Evolutionary conservation across 2,888 invertebrate genomes (phyloP).

Genomic region (Apamea monoglypha): DNA sequence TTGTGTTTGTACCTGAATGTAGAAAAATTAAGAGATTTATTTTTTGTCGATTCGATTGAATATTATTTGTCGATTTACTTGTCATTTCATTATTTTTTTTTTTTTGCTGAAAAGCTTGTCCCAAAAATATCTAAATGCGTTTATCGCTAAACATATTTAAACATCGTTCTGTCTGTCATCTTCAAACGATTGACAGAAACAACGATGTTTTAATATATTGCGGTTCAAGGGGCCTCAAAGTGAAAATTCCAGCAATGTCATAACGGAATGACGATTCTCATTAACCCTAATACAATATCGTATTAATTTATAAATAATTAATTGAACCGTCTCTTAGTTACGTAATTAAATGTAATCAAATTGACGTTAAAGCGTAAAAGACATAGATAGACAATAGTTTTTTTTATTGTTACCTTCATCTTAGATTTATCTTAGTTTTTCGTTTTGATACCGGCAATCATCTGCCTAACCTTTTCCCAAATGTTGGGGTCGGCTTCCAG

Average conservation of each 20-base stretch:
- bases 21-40: no score
- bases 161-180: background rate
- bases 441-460: no score
- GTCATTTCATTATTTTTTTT: no score
- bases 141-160: background rate
- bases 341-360: constrained; percentile 49
- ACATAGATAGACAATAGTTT: background rate
- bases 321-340: constrained; percentile 33
- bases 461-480: no score
- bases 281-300: constrained; percentile 26
- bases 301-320: constrained; percentile 15
- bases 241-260: background rate
- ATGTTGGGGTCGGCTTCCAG: no score
- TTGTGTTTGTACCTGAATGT: no score
- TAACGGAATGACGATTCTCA: constrained; percentile 2
- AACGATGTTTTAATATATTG: background rate
- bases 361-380: constrained; percentile 37
- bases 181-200: background rate
- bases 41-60: no score
- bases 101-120: background rate
- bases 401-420: no score
- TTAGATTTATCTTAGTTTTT: no score
- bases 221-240: background rate
- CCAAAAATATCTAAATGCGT: background rate
- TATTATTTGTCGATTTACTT: no score